Evolutionary conservation across 2,888 invertebrate genomes (phyloP).

Genomic region (Agrochola lota): DNA sequence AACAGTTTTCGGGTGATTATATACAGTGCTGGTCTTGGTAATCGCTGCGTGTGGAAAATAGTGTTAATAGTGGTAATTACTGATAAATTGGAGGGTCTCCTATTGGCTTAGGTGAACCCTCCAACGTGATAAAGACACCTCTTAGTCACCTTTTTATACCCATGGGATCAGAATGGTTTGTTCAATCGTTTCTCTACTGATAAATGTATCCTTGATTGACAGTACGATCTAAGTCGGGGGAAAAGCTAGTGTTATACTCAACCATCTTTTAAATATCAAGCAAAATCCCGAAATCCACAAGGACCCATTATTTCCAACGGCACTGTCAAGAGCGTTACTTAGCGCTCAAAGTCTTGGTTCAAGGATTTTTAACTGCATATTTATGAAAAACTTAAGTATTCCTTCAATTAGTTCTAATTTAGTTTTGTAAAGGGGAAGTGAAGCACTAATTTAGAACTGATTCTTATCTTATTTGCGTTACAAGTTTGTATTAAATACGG

Average conservation of each 20-base stretch:
- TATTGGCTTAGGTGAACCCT: not conserved
- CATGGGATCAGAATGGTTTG: not conserved
- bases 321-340: conserved; percentile 54
- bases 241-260: not conserved
- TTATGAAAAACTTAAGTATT: conserved; percentile 40
- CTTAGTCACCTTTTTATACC: not conserved
- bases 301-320: conserved; percentile 45
- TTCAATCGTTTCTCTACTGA: too few species aligned
- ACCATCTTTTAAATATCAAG: conserved; percentile 17
- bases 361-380: conserved; percentile 51
- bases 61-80: too few species aligned
- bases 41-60: not conserved
- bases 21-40: not conserved
- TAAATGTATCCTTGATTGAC: not conserved
- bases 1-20: not conserved
- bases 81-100: not conserved
- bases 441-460: conserved; percentile 7
- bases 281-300: conserved; percentile 36
- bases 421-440: not conserved
- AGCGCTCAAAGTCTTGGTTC: conserved; percentile 41
- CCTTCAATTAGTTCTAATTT: conserved; percentile 21
- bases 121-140: not conserved
- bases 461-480: not conserved
- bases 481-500: not conserved
- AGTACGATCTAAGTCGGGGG: not conserved